Percentiles rank a stretch among this genome's conserved stretches.
Conservation (phyloP, 2,113 vertebrate genomes). For the Cryptomyrus ogoouensis region DNA sequence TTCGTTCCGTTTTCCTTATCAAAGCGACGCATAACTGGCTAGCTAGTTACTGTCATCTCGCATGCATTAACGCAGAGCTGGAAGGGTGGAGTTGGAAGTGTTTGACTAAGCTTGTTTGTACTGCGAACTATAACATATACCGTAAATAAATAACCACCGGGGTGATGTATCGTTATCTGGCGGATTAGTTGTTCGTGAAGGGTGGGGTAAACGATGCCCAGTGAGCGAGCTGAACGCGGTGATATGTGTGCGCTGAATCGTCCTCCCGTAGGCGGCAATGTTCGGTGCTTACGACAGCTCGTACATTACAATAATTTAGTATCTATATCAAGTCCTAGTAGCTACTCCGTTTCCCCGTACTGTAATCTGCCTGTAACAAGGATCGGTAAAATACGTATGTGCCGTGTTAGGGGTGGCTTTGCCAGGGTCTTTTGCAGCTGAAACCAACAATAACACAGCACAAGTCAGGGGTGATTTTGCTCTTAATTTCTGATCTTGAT, state of each 20-base stretch:
- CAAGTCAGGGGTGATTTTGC: neutral
- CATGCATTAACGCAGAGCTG: slow-evolving; percentile 3
- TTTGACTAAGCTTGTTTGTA: neutral
- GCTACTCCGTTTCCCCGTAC: neutral
- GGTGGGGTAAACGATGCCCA: neutral
- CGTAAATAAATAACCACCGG: neutral
- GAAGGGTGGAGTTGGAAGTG: slow-evolving; percentile 13
- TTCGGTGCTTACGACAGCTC: neutral
- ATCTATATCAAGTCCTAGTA: neutral
- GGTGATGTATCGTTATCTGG: neutral
- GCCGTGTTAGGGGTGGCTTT: neutral
- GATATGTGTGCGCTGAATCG: neutral
- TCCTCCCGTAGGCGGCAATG: slow-evolving; percentile 9
- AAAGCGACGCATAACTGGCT: slow-evolving; percentile 10
- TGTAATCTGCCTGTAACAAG: neutral
- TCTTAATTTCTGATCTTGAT: neutral
- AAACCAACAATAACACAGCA: neutral
- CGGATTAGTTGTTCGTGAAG: neutral
- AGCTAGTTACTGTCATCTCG: neutral
- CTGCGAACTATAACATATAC: neutral
- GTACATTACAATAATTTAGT: neutral
- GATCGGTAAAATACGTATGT: neutral
- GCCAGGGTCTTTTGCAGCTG: neutral
- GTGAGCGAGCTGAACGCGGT: neutral
- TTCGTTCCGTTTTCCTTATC: neutral